Evolutionary conservation across 2,113 vertebrate species (phyloP).

Genomic region (Plecotus auritus): DNA sequence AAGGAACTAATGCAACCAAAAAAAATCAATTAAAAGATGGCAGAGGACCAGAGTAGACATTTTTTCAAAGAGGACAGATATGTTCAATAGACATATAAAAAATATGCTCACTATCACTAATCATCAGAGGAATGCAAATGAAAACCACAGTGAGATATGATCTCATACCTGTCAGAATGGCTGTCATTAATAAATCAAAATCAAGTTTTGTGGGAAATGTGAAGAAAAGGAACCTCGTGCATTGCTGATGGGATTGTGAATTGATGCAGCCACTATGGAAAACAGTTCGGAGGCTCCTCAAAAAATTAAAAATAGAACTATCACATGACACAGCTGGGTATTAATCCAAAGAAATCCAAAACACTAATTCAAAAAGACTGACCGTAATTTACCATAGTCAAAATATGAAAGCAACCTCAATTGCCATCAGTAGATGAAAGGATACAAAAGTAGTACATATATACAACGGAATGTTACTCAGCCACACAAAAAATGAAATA

Average conservation of each 20-base stretch:
- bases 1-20: neutral
- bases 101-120: neutral
- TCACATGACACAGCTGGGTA: neutral
- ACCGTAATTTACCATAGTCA: neutral
- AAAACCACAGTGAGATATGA: neutral
- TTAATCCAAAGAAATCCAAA: neutral
- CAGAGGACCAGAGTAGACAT: neutral
- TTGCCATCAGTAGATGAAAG: neutral
- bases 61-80: neutral
- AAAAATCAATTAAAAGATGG: neutral
- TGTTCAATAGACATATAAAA: neutral
- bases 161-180: neutral
- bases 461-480: neutral
- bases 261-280: neutral
- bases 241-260: neutral
- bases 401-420: neutral
- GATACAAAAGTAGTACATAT: neutral
- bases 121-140: neutral
- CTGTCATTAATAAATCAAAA: neutral
- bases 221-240: neutral
- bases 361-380: neutral
- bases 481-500: neutral
- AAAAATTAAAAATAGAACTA: neutral
- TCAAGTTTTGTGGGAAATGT: neutral
- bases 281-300: neutral